A percentile compares a stretch with the other conserved stretches of the same genome.
phyloP scores from a whole-genome alignment of 2,113 vertebrate genomes.

The Pelodiscus sinensis region DNA sequence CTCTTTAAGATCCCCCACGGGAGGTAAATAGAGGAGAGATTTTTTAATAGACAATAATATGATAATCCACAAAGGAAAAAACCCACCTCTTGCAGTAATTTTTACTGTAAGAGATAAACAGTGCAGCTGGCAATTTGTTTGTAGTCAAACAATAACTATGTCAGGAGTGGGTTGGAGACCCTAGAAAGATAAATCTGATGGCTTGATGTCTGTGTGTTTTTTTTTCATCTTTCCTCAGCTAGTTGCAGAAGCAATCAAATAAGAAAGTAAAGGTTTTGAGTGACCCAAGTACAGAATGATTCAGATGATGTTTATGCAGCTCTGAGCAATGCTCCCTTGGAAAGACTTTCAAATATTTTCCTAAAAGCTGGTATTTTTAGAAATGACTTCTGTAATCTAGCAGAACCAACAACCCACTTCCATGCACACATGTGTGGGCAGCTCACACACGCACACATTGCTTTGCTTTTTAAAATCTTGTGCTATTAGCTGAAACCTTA shows the following conservation, averaged over 20 bases:
- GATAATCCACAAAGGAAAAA: slow-evolving; percentile 61
- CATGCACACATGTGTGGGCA: not conserved
- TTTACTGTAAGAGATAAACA: slow-evolving; percentile 61
- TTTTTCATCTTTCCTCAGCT: slow-evolving; percentile 43
- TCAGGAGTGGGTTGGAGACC: slow-evolving; percentile 30
- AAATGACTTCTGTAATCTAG: slow-evolving; percentile 35
- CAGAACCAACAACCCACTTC: slow-evolving; percentile 31
- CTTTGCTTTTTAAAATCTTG: slow-evolving; percentile 26
- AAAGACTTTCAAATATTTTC: slow-evolving; percentile 45
- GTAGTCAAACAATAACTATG: slow-evolving; percentile 42
- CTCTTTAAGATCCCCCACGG: slow-evolving; percentile 65
- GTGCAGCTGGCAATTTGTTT: slow-evolving; percentile 60
- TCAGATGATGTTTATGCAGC: slow-evolving; percentile 55
- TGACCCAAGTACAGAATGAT: slow-evolving; percentile 29
- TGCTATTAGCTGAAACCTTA: slow-evolving; percentile 2
- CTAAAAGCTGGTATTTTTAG: slow-evolving; percentile 54
- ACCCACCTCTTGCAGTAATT: not conserved
- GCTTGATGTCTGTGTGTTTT: slow-evolving; percentile 26
- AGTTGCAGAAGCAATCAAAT: slow-evolving; percentile 30
- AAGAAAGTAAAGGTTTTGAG: slow-evolving; percentile 40
- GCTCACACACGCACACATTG: not conserved
- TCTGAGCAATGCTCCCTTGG: slow-evolving; percentile 41
- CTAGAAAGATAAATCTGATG: slow-evolving; percentile 36
- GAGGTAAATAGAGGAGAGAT: slow-evolving; percentile 63
- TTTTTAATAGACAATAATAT: slow-evolving; percentile 66